Evolutionary conservation across 2,797 vertebrate genomes (phyloP).

Genomic region (Leptatherina wallacei): DNA sequence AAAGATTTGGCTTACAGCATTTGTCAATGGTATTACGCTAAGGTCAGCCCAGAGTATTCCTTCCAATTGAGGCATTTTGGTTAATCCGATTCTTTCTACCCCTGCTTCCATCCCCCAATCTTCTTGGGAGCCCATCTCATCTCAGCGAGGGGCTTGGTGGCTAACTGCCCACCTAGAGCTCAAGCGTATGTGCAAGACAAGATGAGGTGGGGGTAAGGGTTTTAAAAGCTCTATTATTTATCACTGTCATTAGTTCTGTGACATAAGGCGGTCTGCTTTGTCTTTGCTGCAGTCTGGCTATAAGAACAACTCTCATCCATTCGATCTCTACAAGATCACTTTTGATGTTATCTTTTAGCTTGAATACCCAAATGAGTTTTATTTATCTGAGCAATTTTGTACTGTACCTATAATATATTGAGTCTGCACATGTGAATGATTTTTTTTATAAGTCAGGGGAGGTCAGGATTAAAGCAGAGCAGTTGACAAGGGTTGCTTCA

Average conservation of each 20-base stretch:
- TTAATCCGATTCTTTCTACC: slow-evolving; percentile 74
- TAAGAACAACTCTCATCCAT: slow-evolving; percentile 42
- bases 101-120: slow-evolving; percentile 53
- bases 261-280: slow-evolving; percentile 53
- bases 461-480: slow-evolving; percentile 53
- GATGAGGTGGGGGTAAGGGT: slow-evolving; percentile 60
- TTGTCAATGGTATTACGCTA: slow-evolving; percentile 61
- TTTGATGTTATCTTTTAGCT: slow-evolving; percentile 12
- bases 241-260: slow-evolving; percentile 65
- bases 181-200: slow-evolving; percentile 57
- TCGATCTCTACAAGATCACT: not conserved
- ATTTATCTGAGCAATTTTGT: slow-evolving; percentile 1
- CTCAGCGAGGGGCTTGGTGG: slow-evolving; percentile 59
- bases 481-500: slow-evolving; percentile 46
- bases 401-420: not conserved
- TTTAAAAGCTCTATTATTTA: slow-evolving; percentile 69
- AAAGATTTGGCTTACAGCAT: slow-evolving; percentile 64
- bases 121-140: slow-evolving; percentile 72
- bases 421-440: slow-evolving; percentile 28
- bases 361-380: slow-evolving; percentile 19
- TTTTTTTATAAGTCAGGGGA: slow-evolving; percentile 33
- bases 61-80: slow-evolving; percentile 65
- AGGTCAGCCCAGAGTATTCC: slow-evolving; percentile 58
- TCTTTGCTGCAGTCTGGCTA: slow-evolving; percentile 49
- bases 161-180: slow-evolving; percentile 55